A percentile compares a stretch with the other conserved stretches of the same genome.
phyloP scores from a whole-genome alignment of 2,113 vertebrate genomes.

The Donacobius atricapilla region DNA sequence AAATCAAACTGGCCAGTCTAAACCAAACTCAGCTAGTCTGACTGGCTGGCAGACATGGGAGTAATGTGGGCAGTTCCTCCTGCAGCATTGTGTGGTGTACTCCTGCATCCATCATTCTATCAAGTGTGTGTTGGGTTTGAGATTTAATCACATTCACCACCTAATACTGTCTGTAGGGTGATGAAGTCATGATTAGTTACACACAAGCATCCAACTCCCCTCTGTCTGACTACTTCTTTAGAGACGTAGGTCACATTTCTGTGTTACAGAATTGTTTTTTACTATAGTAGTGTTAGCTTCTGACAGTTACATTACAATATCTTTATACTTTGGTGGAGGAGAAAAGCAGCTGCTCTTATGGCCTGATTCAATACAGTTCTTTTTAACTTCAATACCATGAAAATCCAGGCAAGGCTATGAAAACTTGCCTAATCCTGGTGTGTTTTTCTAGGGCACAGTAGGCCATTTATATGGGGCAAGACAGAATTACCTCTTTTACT shows the following conservation, averaged over 20 bases:
- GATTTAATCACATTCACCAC: background rate
- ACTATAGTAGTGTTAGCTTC: background rate
- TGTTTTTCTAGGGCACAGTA: background rate
- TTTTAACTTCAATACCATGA: background rate
- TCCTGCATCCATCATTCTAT: background rate
- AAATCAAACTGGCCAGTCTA: slow-evolving; percentile 53
- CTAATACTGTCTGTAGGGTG: background rate
- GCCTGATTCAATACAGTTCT: background rate
- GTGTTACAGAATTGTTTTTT: background rate
- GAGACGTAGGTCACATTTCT: background rate
- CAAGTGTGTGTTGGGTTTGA: background rate
- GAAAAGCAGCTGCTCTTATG: background rate
- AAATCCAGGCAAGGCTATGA: background rate
- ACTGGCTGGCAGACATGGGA: slow-evolving; percentile 22
- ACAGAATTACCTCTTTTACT: background rate
- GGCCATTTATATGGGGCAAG: background rate
- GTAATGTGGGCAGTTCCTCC: background rate
- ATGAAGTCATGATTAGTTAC: background rate
- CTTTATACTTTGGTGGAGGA: background rate
- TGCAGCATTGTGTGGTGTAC: background rate
- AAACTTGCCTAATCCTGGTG: background rate
- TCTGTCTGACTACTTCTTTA: background rate
- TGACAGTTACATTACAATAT: background rate
- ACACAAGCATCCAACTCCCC: background rate
- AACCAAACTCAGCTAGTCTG: background rate